Conservation (phyloP, 1,140 invertebrate genomes). For the Drosophila parvula region DNA sequence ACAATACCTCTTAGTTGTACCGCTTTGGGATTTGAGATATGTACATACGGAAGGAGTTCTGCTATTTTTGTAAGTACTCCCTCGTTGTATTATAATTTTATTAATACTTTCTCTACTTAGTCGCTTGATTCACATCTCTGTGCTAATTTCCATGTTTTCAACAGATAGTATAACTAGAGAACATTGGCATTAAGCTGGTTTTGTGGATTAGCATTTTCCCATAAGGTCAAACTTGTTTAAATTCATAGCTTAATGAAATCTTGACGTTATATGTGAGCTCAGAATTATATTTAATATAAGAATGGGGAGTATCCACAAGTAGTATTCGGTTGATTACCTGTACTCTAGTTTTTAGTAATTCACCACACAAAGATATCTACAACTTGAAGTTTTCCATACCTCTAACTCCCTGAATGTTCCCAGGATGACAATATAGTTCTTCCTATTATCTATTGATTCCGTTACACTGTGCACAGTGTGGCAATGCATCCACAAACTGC, state of each 20-base stretch:
- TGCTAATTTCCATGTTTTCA: not conserved
- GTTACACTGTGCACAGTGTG: slow-evolving; percentile 21
- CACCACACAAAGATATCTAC: no score
- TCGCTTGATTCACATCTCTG: not conserved
- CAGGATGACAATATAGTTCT: not conserved
- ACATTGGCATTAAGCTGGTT: not conserved
- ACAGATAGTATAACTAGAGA: not conserved
- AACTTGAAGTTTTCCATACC: no score
- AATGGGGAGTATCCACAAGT: no score
- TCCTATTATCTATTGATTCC: not conserved
- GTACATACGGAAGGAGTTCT: not conserved
- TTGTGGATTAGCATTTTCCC: no score
- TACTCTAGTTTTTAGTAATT: no score
- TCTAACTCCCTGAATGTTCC: no score
- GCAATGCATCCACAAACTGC: slow-evolving; percentile 9
- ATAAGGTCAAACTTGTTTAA: no score
- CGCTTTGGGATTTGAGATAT: not conserved
- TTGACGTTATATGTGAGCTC: no score
- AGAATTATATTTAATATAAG: no score
- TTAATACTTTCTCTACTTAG: slow-evolving; percentile 1
- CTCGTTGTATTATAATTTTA: not conserved
- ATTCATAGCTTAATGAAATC: no score
- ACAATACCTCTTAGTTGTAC: no score
- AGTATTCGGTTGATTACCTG: no score
- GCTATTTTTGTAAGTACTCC: not conserved